Conservation (phyloP, 2,888 invertebrate genomes). For the Cepaea hortensis region DNA sequence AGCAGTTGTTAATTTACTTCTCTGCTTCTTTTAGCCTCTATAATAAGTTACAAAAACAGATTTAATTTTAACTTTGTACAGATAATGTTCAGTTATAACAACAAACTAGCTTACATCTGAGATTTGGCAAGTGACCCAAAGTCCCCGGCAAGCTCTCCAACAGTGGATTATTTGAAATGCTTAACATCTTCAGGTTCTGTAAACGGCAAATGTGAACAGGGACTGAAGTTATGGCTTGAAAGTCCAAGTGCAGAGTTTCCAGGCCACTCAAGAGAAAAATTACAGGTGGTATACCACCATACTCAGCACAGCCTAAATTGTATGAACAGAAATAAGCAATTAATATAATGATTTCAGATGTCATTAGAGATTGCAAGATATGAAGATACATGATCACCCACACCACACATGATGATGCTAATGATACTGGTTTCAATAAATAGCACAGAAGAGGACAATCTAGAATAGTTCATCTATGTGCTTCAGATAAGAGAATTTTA, state of each 20-base stretch:
- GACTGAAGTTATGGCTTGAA: conserved; percentile 67
- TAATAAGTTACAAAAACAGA: neutral
- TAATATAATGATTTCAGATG: neutral
- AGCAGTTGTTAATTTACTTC: too few species aligned
- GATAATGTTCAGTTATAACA: neutral
- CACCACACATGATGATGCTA: neutral
- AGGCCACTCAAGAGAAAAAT: conserved; percentile 63
- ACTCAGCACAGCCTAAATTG: conserved; percentile 53
- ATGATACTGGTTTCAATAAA: neutral
- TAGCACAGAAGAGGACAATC: neutral
- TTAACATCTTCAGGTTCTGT: conserved; percentile 60
- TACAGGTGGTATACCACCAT: conserved; percentile 67
- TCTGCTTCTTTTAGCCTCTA: too few species aligned
- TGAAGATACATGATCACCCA: neutral
- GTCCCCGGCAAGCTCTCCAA: conserved; percentile 64
- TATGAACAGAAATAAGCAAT: neutral
- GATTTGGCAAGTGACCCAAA: conserved; percentile 63
- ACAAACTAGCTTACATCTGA: conserved; percentile 58
- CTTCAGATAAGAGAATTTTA: neutral
- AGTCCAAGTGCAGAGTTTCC: conserved; percentile 62
- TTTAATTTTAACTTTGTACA: neutral
- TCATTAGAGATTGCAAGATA: neutral
- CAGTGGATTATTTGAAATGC: conserved; percentile 63
- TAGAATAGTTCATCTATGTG: neutral
- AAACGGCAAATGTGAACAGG: conserved; percentile 66